Conservation (phyloP, 1,140 invertebrate species). For the Teleopsis dalmanni region DNA sequence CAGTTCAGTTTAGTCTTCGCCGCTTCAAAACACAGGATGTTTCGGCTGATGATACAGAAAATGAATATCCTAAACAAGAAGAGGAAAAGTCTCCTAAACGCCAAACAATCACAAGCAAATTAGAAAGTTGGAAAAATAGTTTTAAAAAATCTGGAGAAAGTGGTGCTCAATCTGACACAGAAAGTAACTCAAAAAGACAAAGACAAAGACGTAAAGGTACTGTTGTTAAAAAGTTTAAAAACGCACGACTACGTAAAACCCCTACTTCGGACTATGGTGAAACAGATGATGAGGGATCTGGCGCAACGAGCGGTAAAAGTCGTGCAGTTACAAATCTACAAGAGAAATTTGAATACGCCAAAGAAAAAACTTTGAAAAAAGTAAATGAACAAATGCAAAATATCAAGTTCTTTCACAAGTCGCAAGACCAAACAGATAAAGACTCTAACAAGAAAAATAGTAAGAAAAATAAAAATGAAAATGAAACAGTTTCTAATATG, state of each 20-base stretch:
- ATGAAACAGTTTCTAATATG: background rate
- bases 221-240: slow-evolving; percentile 11
- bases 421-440: slow-evolving; percentile 5
- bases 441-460: background rate
- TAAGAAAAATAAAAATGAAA: background rate
- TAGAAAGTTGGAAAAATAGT: slow-evolving; percentile 15
- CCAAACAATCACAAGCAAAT: slow-evolving; percentile 3
- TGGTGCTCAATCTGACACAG: slow-evolving; percentile 1
- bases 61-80: background rate
- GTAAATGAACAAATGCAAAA: slow-evolving; percentile 34
- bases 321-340: slow-evolving; percentile 19
- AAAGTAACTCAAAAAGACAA: slow-evolving; percentile 2
- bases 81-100: slow-evolving; percentile 1
- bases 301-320: background rate
- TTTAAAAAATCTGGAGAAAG: slow-evolving; percentile 8
- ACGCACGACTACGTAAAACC: slow-evolving; percentile 10
- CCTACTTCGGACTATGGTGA: slow-evolving; percentile 7
- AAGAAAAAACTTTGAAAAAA: slow-evolving; percentile 21
- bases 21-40: slow-evolving; percentile 13
- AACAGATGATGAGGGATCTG: slow-evolving; percentile 1
- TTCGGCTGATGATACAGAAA: slow-evolving; percentile 15
- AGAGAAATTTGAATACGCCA: slow-evolving; percentile 11
- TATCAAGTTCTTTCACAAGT: slow-evolving; percentile 29
- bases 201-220: slow-evolving; percentile 1
- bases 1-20: slow-evolving; percentile 19